Evolutionary conservation across 2,797 vertebrate genomes (phyloP), one percentile per base, ranked within the genome.

Genomic region (Spinus olivaceus): DNA sequence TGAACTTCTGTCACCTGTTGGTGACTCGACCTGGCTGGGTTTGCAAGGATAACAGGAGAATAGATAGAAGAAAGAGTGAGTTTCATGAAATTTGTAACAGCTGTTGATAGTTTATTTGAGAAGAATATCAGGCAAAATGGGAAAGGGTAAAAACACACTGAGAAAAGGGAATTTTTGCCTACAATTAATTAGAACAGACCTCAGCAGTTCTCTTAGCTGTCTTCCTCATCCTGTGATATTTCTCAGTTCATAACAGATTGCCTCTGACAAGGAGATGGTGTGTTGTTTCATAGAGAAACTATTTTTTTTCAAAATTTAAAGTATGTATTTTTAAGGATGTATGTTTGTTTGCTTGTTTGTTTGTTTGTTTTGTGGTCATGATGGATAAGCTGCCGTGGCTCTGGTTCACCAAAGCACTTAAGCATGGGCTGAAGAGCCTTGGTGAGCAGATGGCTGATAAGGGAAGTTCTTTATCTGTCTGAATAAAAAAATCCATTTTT

Each of bases 291-390:
- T 12, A 37, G 42, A 46, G 9, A 56, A 79, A 23, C 8, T 33
- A 3, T 37, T 67, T 9, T 81, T 63, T 83, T 63, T 11, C 14
- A 32, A 21, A 63, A 46, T 30, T 35, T 32, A 8, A 41, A 63
- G 3, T 49, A 41, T 22, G 17, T 42, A 10, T 74, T 82, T 91
- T 41, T 12, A 49, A 51, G 25, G 3, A 19, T 37, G 22, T 35
- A 14, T 46, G 14, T 33, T 3, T 47, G n/a, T 8, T 4, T 3
- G 6, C 16, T 42, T 41, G 39, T 18, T 50, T 46, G 14, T 33
- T 3, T 47, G n/a, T 32, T 33, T n/a, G 25, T 15, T 41, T 51
- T 1, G 0, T 53, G 27, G 28, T 15, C 2, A 0, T 53, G 60
- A 67, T 64, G 65, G 46, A 53, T 74, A 66, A 80, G 21, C 14